A percentile compares a stretch with the other conserved stretches of the same genome.
Conservation (phyloP, 37 sponge, comb jelly and placozoan species). For the Oscarella lobularis region DNA sequence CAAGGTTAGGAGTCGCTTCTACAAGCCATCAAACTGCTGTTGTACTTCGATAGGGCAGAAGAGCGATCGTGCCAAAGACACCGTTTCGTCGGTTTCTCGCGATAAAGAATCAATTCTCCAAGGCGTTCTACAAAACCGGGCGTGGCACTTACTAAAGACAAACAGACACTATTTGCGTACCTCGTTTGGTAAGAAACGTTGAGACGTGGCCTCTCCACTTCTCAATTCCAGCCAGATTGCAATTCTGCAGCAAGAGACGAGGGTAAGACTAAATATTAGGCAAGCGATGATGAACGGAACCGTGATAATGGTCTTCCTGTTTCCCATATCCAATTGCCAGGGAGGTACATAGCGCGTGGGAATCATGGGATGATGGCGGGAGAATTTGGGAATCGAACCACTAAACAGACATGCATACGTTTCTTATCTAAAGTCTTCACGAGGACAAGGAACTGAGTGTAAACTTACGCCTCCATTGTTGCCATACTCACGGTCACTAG, state of each 20-base stretch:
- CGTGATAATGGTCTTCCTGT: slow-evolving; percentile 34
- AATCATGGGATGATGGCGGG: slow-evolving; percentile 55
- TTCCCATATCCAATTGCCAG: slow-evolving; percentile 78
- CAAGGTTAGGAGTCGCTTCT: too few relatives aligned
- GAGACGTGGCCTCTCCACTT: slow-evolving; percentile 50
- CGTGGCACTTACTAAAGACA: neutral
- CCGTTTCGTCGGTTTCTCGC: neutral
- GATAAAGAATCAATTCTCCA: slow-evolving; percentile 18
- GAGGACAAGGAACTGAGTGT: too few relatives aligned
- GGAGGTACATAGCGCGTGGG: slow-evolving; percentile 56
- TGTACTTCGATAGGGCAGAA: slow-evolving; percentile 44
- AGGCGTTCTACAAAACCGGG: slow-evolving; percentile 31
- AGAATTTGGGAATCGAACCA: slow-evolving; percentile 15
- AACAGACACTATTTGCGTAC: slow-evolving; percentile 12
- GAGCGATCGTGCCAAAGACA: neutral
- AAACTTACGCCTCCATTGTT: too few relatives aligned
- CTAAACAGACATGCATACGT: too few relatives aligned
- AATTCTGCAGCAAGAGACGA: slow-evolving; percentile 10
- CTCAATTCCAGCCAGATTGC: slow-evolving; percentile 5
- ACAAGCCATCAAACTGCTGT: slow-evolving; percentile 25
- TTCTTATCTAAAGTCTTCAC: too few relatives aligned
- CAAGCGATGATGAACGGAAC: slow-evolving; percentile 2
- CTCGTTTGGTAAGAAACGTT: slow-evolving; percentile 38
- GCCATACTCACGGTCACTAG: too few relatives aligned
- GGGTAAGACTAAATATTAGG: slow-evolving; percentile 1